A percentile compares a stretch with the other conserved stretches of the same genome.
Conservation (phyloP, 2,888 invertebrate species). For the Eupeodes luniger region DNA sequence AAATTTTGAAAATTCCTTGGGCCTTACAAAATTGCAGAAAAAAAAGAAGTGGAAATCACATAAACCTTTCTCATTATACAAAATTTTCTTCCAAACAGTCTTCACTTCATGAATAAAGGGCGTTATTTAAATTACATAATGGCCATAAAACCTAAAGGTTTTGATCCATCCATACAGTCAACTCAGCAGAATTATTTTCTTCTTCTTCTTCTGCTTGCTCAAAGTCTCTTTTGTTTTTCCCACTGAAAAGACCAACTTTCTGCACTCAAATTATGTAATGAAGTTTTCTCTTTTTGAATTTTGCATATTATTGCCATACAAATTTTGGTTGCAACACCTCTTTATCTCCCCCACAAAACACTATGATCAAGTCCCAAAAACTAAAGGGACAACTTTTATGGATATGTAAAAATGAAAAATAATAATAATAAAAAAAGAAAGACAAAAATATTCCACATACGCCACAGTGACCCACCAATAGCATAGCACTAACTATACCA, state of each 20-base stretch:
- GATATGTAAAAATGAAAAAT: constrained; percentile 15
- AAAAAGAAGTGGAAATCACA: background rate
- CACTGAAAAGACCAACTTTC: constrained; percentile 60
- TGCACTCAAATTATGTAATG: constrained; percentile 33
- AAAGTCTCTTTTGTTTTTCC: constrained; percentile 34
- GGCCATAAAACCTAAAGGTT: background rate
- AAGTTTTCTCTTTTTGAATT: constrained; percentile 31
- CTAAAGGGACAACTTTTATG: constrained; percentile 29
- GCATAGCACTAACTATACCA: background rate
- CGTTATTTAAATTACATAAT: constrained; percentile 24
- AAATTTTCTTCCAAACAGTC: constrained; percentile 1
- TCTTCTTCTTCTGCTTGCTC: background rate
- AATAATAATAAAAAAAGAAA: constrained; percentile 6
- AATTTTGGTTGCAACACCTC: constrained; percentile 34
- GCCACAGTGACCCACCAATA: constrained; percentile 30
- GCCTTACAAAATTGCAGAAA: background rate
- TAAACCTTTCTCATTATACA: background rate
- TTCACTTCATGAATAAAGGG: background rate
- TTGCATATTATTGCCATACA: constrained; percentile 32
- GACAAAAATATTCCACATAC: constrained; percentile 38
- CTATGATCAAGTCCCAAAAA: background rate
- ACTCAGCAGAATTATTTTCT: constrained; percentile 25
- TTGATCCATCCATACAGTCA: constrained; percentile 3
- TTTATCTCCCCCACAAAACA: background rate
- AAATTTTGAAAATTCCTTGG: background rate